These are phyloP conservation scores for Herpetotheres cachinnans DNA, from an alignment of 2,113 vertebrate genomes.

Conservation along the genomic window DNA sequence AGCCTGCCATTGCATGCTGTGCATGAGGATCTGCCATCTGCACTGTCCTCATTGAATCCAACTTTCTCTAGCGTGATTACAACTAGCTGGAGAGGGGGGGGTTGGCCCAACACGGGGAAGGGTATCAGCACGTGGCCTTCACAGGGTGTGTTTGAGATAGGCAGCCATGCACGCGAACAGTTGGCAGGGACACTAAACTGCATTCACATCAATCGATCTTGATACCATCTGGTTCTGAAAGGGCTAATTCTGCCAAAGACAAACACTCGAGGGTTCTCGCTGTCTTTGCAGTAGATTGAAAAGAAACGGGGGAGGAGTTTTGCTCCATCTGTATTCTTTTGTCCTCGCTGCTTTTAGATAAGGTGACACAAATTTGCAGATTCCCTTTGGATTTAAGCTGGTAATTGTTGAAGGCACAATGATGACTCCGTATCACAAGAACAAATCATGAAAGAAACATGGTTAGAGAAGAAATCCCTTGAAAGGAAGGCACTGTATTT, in stretches of 20 bases:
- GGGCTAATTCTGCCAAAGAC: not conserved
- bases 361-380: not conserved
- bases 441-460: not conserved
- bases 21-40: not conserved
- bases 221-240: not conserved
- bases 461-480: not conserved
- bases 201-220: not conserved
- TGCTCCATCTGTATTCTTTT: not conserved
- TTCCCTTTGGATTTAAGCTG: not conserved
- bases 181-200: not conserved
- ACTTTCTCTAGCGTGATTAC: not conserved
- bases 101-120: not conserved
- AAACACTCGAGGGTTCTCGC: rapidly evolving
- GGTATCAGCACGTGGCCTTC: not conserved
- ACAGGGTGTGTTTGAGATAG: not conserved
- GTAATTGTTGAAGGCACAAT: not conserved
- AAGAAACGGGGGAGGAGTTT: not conserved
- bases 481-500: not conserved
- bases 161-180: rapidly evolving
- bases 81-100: not conserved
- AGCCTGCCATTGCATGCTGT: not conserved
- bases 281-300: rapidly evolving
- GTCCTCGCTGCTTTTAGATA: not conserved
- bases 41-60: not conserved
- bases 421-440: not conserved